These are phyloP conservation scores for Actenoides lindsayi DNA, from an alignment of 2,113 vertebrate genomes.

Conservation along the genomic window DNA sequence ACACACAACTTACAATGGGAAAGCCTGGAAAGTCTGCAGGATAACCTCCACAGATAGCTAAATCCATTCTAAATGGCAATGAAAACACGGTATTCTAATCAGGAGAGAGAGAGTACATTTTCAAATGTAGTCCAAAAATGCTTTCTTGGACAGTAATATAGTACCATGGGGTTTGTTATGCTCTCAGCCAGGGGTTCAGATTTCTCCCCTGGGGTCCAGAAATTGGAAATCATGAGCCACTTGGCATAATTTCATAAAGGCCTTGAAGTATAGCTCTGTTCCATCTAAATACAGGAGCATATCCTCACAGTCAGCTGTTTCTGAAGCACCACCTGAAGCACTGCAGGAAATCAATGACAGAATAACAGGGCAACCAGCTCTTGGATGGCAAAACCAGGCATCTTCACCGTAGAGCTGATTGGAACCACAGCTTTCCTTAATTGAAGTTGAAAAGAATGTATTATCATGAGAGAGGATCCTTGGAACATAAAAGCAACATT, in stretches of 20 bases:
- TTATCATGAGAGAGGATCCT: slow-evolving; percentile 19
- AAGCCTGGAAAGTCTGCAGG: slow-evolving; percentile 71
- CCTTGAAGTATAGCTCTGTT: background rate
- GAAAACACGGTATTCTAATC: slow-evolving; percentile 32
- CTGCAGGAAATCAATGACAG: background rate
- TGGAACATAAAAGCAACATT: slow-evolving; percentile 7
- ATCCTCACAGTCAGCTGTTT: slow-evolving; percentile 16
- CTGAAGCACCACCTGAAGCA: slow-evolving; percentile 27
- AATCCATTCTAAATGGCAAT: slow-evolving; percentile 58
- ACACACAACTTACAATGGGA: slow-evolving; percentile 50
- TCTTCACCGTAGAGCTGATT: background rate
- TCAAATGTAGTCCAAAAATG: slow-evolving; percentile 43
- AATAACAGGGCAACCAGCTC: background rate
- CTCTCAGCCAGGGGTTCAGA: slow-evolving; percentile 16
- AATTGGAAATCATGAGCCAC: slow-evolving; percentile 29
- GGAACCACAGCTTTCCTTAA: slow-evolving; percentile 35
- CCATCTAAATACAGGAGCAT: background rate
- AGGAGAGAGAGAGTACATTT: slow-evolving; percentile 38
- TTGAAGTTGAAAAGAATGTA: background rate
- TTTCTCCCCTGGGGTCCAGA: slow-evolving; percentile 16
- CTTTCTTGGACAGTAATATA: slow-evolving; percentile 46
- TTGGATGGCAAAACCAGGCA: background rate
- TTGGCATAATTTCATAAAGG: slow-evolving; percentile 7
- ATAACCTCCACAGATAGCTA: slow-evolving; percentile 71
- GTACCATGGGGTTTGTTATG: background rate